Evolutionary conservation across 2,888 invertebrate species (phyloP).

Genomic region (Chrysomela aeneicollis): DNA sequence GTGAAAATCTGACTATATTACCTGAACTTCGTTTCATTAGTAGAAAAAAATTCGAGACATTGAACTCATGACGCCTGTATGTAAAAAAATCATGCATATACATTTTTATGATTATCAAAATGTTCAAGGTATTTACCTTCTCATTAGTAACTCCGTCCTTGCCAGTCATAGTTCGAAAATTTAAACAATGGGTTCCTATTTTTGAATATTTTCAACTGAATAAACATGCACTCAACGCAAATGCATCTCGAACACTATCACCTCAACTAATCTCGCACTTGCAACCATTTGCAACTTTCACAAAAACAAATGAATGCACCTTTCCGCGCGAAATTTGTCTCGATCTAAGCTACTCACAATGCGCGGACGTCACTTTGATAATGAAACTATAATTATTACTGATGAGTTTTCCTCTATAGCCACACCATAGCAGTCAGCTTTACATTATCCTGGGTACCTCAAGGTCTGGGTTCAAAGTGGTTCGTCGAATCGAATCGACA

Average conservation of each 20-base stretch:
- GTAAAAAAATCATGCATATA: neutral
- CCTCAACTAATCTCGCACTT: slow-evolving; percentile 2
- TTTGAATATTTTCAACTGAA: neutral
- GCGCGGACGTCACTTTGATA: neutral
- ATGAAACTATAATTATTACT: too few species aligned
- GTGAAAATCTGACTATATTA: too few species aligned
- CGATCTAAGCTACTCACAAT: neutral
- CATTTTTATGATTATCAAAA: neutral
- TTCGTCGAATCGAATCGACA: too few species aligned
- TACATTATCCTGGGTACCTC: too few species aligned
- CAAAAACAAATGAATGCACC: slow-evolving; percentile 21
- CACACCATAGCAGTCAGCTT: too few species aligned
- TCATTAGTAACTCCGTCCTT: slow-evolving; percentile 23
- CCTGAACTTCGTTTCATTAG: too few species aligned
- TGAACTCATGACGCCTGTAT: neutral
- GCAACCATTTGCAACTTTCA: slow-evolving; percentile 17
- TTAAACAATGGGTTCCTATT: neutral
- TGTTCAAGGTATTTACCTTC: slow-evolving; percentile 28
- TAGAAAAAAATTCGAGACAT: too few species aligned
- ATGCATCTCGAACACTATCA: slow-evolving; percentile 23
- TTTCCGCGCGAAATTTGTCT: neutral
- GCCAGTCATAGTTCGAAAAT: slow-evolving; percentile 25
- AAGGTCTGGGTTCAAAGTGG: neutral
- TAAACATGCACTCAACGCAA: slow-evolving; percentile 18
- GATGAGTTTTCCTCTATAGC: too few species aligned